These are phyloP conservation scores for Hystrix cristata DNA, from an alignment of 2,113 vertebrate species.

Conservation along the genomic window DNA sequence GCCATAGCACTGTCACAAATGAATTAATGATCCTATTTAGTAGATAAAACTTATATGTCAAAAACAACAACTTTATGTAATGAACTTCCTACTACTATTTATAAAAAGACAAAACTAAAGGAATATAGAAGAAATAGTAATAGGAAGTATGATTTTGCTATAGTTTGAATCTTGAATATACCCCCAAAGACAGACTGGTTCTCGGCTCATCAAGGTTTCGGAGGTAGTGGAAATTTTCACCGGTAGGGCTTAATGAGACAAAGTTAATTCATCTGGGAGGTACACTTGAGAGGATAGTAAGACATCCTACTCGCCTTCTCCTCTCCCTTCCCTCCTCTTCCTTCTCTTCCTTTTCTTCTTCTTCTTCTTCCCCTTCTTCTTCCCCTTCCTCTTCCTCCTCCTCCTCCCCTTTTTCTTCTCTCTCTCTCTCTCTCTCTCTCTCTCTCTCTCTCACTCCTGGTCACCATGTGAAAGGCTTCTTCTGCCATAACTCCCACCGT, in stretches of 20 bases:
- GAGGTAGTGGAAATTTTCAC: background rate
- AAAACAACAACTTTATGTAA: background rate
- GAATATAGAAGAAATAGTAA: background rate
- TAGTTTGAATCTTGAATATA: background rate
- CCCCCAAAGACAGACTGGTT: too few species aligned
- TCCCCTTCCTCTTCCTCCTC: background rate
- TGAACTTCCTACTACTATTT: background rate
- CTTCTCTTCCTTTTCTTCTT: too few species aligned
- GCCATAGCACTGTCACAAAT: background rate
- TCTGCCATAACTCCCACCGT: background rate
- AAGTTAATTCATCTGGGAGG: background rate
- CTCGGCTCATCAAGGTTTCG: too few species aligned
- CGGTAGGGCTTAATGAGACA: background rate
- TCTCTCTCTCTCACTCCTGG: background rate
- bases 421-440: background rate
- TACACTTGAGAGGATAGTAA: background rate
- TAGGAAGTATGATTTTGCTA: background rate
- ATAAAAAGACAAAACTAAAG: background rate
- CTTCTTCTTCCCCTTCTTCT: background rate
- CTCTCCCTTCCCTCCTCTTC: background rate
- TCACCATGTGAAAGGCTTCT: background rate
- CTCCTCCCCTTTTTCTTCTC: background rate
- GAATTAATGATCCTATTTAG: background rate
- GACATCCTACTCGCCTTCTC: background rate
- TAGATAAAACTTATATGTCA: background rate